These are phyloP conservation scores for Hoplostethus atlanticus DNA, from an alignment of 2,797 vertebrate species.

Conservation along the genomic window DNA sequence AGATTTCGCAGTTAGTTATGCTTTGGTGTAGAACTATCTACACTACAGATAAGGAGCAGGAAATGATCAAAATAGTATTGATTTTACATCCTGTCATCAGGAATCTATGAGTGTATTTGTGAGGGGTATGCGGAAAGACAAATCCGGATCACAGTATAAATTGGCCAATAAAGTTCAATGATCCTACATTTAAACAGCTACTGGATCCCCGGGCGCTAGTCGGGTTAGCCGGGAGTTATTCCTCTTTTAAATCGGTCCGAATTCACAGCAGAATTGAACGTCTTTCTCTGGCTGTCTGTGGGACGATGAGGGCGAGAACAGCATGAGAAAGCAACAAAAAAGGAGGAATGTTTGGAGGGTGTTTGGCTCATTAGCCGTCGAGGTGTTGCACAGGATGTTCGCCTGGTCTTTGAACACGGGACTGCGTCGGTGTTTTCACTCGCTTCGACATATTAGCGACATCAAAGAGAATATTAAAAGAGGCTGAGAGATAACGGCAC, in stretches of 20 bases:
- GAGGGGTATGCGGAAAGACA: too few species aligned
- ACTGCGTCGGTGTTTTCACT: conserved; percentile 44
- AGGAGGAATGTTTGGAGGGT: background rate
- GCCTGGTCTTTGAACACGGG: conserved; percentile 63
- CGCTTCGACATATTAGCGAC: conserved; percentile 52
- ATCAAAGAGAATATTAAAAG: conserved; percentile 76
- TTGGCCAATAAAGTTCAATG: too few species aligned
- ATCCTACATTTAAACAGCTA: background rate
- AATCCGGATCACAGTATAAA: too few species aligned
- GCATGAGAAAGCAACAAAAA: background rate
- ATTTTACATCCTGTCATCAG: too few species aligned
- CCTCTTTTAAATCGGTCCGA: too few species aligned
- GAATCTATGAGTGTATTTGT: background rate
- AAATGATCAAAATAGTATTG: too few species aligned
- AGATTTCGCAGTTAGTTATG: too few species aligned
- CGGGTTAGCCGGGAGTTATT: background rate
- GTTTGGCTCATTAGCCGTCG: conserved; percentile 64
- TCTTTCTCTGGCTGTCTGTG: too few species aligned
- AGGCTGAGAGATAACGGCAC: conserved; percentile 27
- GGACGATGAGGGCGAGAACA: background rate
- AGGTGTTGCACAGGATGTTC: conserved; percentile 43
- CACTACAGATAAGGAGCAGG: too few species aligned
- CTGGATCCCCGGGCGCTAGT: background rate
- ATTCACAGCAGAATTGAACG: background rate
- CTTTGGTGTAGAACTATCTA: too few species aligned